Percentiles rank a stretch among this genome's conserved stretches.
phyloP scores from a whole-genome alignment of 2,797 vertebrate species.

The Pithecia hirsuta region DNA sequence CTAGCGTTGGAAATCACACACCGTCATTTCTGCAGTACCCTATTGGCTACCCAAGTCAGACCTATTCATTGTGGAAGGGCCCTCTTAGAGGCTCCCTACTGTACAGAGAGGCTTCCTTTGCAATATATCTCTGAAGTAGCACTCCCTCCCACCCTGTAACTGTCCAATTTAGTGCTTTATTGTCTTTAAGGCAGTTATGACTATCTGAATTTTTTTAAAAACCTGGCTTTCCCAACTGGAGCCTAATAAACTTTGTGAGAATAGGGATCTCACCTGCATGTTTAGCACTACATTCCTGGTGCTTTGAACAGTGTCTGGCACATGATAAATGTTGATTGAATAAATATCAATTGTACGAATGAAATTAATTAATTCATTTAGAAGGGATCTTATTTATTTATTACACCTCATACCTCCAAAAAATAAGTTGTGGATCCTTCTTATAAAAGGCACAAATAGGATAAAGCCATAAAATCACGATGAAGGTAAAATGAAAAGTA shows the following conservation, averaged over 20 bases:
- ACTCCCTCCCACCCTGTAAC: background rate
- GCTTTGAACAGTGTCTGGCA: background rate
- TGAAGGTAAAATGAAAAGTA: background rate
- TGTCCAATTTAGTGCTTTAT: background rate
- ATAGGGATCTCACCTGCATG: background rate
- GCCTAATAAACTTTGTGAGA: background rate
- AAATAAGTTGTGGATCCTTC: background rate
- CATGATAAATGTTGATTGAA: background rate
- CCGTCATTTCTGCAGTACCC: background rate
- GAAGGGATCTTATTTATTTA: background rate
- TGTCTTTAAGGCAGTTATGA: background rate
- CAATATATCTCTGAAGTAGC: background rate
- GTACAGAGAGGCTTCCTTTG: background rate
- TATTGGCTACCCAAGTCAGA: background rate
- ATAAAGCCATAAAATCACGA: background rate
- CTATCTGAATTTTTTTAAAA: background rate
- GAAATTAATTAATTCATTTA: background rate
- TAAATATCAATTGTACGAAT: background rate
- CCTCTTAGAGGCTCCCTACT: background rate
- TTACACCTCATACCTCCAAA: background rate
- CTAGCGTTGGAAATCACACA: background rate
- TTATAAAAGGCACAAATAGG: background rate
- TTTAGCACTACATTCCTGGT: background rate
- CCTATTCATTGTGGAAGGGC: background rate
- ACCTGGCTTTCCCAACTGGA: background rate